phyloP scores from a whole-genome alignment of 2,113 vertebrate species.

The Apistogramma diplotaenia region DNA sequence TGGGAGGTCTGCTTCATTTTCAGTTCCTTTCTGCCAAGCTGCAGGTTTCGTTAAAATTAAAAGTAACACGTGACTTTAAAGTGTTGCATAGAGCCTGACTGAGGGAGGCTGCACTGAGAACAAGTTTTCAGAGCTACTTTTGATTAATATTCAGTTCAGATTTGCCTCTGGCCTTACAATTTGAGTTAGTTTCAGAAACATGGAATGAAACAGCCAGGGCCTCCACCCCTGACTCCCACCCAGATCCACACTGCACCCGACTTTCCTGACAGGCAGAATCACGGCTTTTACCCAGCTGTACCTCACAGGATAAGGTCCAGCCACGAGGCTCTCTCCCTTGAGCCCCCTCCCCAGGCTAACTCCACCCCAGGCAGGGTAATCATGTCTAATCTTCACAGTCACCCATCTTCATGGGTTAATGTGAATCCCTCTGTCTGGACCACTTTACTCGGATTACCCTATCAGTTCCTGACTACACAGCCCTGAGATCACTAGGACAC shows the following conservation, averaged over 20 bases:
- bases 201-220: too few species aligned
- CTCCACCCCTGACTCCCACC: too few species aligned
- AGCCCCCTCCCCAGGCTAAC: background rate
- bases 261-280: too few species aligned
- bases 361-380: background rate
- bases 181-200: too few species aligned
- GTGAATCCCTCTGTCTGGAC: too few species aligned
- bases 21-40: background rate
- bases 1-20: background rate
- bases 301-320: background rate
- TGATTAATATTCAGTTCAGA: too few species aligned
- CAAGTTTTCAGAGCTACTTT: too few species aligned
- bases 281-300: background rate
- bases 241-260: too few species aligned
- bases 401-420: too few species aligned
- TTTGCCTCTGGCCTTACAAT: too few species aligned
- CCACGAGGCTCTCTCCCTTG: background rate
- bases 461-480: background rate
- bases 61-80: background rate
- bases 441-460: background rate
- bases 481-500: background rate
- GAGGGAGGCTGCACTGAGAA: background rate
- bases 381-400: too few species aligned
- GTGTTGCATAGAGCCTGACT: background rate
- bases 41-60: background rate